phyloP scores from a whole-genome alignment of 2,113 vertebrate species.

The Formicarius rufipectus region DNA sequence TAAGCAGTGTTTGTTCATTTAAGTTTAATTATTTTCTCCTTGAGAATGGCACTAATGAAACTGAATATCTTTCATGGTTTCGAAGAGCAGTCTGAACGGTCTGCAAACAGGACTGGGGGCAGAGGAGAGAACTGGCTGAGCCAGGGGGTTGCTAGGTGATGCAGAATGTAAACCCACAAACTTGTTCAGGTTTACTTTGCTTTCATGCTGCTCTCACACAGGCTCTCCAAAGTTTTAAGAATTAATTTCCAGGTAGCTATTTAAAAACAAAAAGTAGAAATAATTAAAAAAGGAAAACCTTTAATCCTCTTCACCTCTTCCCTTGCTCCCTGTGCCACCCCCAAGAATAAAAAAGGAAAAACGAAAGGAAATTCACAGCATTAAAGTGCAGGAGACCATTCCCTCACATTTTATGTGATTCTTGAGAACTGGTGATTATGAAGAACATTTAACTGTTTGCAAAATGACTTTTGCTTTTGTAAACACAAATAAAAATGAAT shows the following conservation, averaged over 20 bases:
- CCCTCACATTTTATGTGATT: not conserved
- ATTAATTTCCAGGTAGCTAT: constrained; percentile 75
- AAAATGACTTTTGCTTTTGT: not conserved
- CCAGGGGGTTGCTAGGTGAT: constrained; percentile 82
- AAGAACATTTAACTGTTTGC: not conserved
- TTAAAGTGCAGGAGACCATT: not conserved
- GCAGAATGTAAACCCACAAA: constrained; percentile 81
- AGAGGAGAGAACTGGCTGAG: constrained; percentile 79
- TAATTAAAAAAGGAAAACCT: constrained; percentile 25
- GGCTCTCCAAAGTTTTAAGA: constrained; percentile 77
- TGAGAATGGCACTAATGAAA: constrained; percentile 84
- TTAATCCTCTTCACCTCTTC: not conserved
- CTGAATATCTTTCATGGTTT: constrained; percentile 81
- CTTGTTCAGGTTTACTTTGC: constrained; percentile 82
- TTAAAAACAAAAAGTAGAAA: constrained; percentile 43
- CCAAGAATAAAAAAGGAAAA: constrained; percentile 7
- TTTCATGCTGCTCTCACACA: constrained; percentile 79
- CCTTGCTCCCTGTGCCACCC: not conserved
- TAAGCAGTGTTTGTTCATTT: constrained; percentile 82
- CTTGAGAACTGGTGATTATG: not conserved
- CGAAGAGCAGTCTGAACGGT: constrained; percentile 78
- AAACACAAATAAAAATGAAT: not conserved
- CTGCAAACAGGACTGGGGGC: constrained; percentile 81
- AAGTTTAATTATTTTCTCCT: constrained; percentile 86
- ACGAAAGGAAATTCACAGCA: not conserved